phyloP scores from a whole-genome alignment of 2,113 vertebrate genomes.

The Thunnus maccoyii region DNA sequence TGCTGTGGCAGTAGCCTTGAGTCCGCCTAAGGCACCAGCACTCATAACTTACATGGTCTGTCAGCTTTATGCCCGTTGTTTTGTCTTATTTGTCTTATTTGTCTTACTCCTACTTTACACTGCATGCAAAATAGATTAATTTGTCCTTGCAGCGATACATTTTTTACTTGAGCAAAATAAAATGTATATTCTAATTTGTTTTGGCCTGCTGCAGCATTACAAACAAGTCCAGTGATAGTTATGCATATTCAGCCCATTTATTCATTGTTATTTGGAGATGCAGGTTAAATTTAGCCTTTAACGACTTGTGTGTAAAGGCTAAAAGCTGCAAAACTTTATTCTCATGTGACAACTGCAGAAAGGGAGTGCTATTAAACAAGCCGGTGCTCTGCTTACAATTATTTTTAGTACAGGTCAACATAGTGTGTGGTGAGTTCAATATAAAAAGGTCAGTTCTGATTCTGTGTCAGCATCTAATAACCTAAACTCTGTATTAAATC shows the following conservation, averaged over 20 bases:
- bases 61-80: slow-evolving; percentile 41
- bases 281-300: slow-evolving; percentile 46
- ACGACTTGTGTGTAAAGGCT: slow-evolving; percentile 8
- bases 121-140: slow-evolving; percentile 10
- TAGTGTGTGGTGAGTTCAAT: not conserved
- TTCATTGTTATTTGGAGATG: slow-evolving; percentile 19
- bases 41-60: slow-evolving; percentile 45
- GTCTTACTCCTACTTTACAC: slow-evolving; percentile 24
- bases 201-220: not conserved
- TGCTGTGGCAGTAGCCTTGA: slow-evolving; percentile 47
- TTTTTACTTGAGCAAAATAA: slow-evolving; percentile 27
- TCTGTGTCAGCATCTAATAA: slow-evolving; percentile 1
- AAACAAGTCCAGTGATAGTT: slow-evolving; percentile 11
- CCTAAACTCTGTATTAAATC: slow-evolving; percentile 15
- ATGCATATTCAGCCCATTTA: slow-evolving; percentile 35
- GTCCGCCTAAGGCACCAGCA: slow-evolving; percentile 51
- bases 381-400: slow-evolving; percentile 4
- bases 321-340: slow-evolving; percentile 23
- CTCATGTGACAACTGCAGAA: slow-evolving; percentile 4
- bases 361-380: slow-evolving; percentile 5
- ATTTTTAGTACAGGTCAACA: not conserved
- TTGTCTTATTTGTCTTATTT: slow-evolving; percentile 45
- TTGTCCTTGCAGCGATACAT: slow-evolving; percentile 18
- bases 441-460: slow-evolving; percentile 9
- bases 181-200: slow-evolving; percentile 7